Evolutionary conservation across 2,797 vertebrate species (phyloP).

Genomic region (Anas capensis): DNA sequence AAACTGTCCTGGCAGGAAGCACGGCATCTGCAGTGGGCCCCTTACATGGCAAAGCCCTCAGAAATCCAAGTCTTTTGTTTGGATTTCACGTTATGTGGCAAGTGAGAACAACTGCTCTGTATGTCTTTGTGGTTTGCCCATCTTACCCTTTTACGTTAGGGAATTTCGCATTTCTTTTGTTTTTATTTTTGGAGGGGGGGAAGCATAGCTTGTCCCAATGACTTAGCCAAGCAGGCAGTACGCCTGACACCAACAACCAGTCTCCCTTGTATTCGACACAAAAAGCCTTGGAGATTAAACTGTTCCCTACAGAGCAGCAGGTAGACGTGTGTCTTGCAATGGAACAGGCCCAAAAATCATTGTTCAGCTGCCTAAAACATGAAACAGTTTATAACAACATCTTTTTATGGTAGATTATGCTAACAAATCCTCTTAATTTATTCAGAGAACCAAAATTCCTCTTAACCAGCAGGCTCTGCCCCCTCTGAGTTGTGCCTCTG

Average conservation of each 20-base stretch:
- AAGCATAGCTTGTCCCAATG: background rate
- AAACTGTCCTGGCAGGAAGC: background rate
- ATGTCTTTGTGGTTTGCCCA: background rate
- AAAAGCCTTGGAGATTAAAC: background rate
- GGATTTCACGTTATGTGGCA: background rate
- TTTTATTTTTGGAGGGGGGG: too few species aligned
- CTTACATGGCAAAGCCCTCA: conserved; percentile 7
- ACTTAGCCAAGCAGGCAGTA: background rate
- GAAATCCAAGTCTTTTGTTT: conserved; percentile 15
- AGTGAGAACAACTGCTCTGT: background rate
- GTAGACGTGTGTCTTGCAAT: background rate
- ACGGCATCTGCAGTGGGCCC: background rate
- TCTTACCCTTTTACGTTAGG: background rate
- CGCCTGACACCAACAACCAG: background rate
- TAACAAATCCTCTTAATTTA: background rate
- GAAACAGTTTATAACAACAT: background rate
- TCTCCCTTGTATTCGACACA: background rate
- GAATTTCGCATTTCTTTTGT: background rate
- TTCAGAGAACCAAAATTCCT: background rate
- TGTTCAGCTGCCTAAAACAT: accelerated
- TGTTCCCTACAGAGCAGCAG: background rate
- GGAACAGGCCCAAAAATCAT: background rate
- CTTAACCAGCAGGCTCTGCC: background rate
- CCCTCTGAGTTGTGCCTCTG: background rate
- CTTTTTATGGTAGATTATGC: background rate